These are phyloP conservation scores for Coelopa pilipes DNA, from an alignment of 2,888 invertebrate species.

Conservation along the genomic window DNA sequence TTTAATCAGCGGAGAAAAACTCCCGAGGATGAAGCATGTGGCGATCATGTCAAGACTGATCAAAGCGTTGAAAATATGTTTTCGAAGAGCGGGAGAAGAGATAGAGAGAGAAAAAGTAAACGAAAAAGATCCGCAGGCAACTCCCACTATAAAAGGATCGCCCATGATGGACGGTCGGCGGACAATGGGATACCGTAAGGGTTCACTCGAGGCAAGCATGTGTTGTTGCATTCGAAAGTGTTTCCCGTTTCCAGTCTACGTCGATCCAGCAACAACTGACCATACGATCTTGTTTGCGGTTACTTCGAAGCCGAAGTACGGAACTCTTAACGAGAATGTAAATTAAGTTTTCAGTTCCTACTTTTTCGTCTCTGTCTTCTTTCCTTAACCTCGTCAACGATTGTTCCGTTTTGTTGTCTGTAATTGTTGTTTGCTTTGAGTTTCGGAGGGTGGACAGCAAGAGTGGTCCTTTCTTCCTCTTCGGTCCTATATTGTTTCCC, in stretches of 20 bases:
- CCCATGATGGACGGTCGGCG: slow-evolving; percentile 14
- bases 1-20: too few relatives aligned
- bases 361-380: background rate
- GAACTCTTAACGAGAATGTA: slow-evolving; percentile 29
- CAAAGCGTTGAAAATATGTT: background rate
- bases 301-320: background rate
- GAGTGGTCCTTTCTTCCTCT: too few relatives aligned
- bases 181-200: too few relatives aligned
- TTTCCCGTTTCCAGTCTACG: background rate
- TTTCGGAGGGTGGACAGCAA: too few relatives aligned
- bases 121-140: background rate
- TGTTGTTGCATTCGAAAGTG: slow-evolving; percentile 2
- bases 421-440: too few relatives aligned
- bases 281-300: background rate
- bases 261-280: too few relatives aligned
- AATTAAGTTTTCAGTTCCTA: slow-evolving; percentile 21
- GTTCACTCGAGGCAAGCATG: too few relatives aligned
- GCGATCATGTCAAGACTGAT: background rate
- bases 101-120: slow-evolving; percentile 1
- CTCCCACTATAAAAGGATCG: too few relatives aligned
- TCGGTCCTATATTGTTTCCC: too few relatives aligned
- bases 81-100: background rate
- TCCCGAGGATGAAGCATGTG: slow-evolving; percentile 8
- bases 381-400: background rate
- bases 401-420: too few relatives aligned